Conservation (phyloP, 1,140 invertebrate genomes). For the Sycobia sp. region DNA sequence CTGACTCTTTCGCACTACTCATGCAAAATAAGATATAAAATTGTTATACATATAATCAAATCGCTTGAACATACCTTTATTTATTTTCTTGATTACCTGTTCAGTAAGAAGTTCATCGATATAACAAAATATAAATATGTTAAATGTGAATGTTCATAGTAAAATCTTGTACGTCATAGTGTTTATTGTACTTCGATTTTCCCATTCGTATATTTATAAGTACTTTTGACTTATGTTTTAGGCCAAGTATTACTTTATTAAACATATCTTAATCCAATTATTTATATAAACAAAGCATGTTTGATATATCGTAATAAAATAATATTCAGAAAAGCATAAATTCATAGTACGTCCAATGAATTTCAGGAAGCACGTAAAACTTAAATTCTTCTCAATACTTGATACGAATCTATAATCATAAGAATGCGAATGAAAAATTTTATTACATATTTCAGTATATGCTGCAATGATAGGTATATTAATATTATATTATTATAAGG, state of each 20-base stretch:
- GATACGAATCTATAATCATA: conserved; percentile 41
- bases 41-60: too few relatives aligned
- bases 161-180: conserved; percentile 39
- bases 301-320: conserved; percentile 47
- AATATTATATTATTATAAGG: too few relatives aligned
- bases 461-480: too few relatives aligned
- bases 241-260: too few relatives aligned
- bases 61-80: too few relatives aligned
- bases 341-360: conserved; percentile 49
- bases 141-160: conserved; percentile 42
- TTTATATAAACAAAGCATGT: conserved; percentile 24
- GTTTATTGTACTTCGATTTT: conserved; percentile 30
- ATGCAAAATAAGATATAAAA: too few relatives aligned
- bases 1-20: conserved; percentile 42
- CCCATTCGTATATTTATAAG: conserved; percentile 41
- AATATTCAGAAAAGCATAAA: conserved; percentile 51
- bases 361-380: conserved; percentile 49
- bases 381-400: conserved; percentile 43
- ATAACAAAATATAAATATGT: conserved; percentile 47
- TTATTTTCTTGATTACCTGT: too few relatives aligned
- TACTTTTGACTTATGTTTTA: conserved; percentile 30
- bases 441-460: too few relatives aligned
- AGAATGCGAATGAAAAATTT: neutral
- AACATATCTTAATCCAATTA: conserved; percentile 8
- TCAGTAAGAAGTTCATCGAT: conserved; percentile 43